Base-by-base conservation (phyloP, 2,797 vertebrate genomes). In the Rhinella marina region DNA sequence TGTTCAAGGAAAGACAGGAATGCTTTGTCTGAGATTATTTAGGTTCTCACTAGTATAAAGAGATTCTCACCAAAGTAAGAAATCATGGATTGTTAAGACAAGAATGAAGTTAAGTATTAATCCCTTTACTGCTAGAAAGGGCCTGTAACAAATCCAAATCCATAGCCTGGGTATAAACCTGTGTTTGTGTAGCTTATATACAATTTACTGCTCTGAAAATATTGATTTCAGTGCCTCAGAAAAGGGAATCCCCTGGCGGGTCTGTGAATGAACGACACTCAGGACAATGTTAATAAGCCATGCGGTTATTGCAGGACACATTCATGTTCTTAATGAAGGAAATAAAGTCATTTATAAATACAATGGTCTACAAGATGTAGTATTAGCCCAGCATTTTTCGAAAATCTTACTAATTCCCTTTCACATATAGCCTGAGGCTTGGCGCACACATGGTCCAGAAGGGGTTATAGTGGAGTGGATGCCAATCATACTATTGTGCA, bases 11-110 rank as follows among this genome's bases (percentile, higher is more conserved):
- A 91, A 81, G 82, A 88, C 76, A 76, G 86, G 66, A 90, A 86
- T 81, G 59, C 76, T 82, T 66, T 86, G 17, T 92, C 90, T 90
- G 90, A 86, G 92, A 92, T 93, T 92, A 91, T 91, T 92, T 64
- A 92, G 91, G 90, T 73, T 90, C 81, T 32, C 50, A 77, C 90
- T 82, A 90, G 90, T 92, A 89, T 77, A 88, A 81, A 90, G 90
- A 92, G 92, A 92, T 93, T 92, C 91, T 90, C 88, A 88, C 83
- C 85, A 75, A 52, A 86, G 84, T 89, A 87, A 78, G 87, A 90
- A 91, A 92, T 92, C 90, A 90, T 88, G 92, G 92, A 92, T 82
- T 87, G 80, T 77, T 88, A 84, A 88, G 23, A 87, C 86, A 87
- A 83, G 66, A 82, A 77, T 88, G 25, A 77, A 57, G 72, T 87